These are phyloP conservation scores for Dicaeum eximium DNA, from an alignment of 2,113 vertebrate genomes.

Conservation along the genomic window DNA sequence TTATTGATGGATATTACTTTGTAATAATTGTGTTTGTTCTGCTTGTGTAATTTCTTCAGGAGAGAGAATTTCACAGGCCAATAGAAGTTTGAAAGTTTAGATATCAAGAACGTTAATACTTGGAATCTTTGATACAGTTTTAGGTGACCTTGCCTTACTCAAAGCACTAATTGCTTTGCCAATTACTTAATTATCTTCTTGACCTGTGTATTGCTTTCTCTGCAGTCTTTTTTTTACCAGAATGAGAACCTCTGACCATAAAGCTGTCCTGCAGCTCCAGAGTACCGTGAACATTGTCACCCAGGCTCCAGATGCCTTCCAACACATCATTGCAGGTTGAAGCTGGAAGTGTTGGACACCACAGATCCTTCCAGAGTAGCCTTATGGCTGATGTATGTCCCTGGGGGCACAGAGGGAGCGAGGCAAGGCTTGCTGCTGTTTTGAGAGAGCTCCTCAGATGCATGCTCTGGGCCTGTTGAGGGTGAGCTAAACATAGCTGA, in stretches of 20 bases:
- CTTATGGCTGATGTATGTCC: not conserved
- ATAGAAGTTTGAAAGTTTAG: not conserved
- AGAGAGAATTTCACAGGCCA: not conserved
- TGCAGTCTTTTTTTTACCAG: not conserved
- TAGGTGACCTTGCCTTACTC: not conserved
- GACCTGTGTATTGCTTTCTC: not conserved
- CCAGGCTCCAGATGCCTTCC: not conserved
- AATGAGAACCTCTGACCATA: not conserved
- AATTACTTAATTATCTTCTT: not conserved
- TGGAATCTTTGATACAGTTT: not conserved
- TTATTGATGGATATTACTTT: not conserved
- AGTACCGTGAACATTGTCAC: not conserved
- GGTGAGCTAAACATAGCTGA: not conserved
- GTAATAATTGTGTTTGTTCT: not conserved
- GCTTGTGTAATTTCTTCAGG: not conserved
- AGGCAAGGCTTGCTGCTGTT: not conserved
- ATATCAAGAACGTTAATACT: not conserved
- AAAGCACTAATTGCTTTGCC: not conserved
- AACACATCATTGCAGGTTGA: not conserved
- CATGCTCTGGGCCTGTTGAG: not conserved
- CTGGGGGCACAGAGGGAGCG: fast-evolving
- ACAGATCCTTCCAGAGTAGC: not conserved
- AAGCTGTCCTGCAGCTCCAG: not conserved
- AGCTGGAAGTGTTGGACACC: not conserved
- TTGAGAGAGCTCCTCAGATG: not conserved